Percentiles rank a stretch among this genome's conserved stretches.
Conservation (phyloP, 2,113 vertebrate genomes). For the Phylloscopus trochilus region DNA sequence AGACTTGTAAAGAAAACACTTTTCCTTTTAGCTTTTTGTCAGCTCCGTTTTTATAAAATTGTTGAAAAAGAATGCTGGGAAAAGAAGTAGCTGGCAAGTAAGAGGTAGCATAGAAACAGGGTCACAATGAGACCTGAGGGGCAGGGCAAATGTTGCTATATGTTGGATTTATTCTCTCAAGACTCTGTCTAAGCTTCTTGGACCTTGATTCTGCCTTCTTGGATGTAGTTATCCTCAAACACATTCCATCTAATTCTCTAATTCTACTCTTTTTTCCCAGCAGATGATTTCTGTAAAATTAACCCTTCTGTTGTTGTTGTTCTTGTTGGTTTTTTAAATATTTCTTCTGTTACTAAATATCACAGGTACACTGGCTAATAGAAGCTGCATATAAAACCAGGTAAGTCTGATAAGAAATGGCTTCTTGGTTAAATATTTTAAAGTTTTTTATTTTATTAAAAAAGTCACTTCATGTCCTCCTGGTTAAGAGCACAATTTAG, state of each 20-base stretch:
- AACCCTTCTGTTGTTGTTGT: not conserved
- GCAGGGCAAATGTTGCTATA: not conserved
- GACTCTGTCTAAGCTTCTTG: not conserved
- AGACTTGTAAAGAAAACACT: not conserved
- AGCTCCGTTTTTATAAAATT: not conserved
- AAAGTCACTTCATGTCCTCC: not conserved
- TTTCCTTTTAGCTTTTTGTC: not conserved
- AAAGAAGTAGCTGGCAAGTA: not conserved
- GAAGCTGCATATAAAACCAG: not conserved
- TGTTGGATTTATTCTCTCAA: not conserved
- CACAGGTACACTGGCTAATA: not conserved
- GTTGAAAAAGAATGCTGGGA: not conserved
- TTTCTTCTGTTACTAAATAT: not conserved
- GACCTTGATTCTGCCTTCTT: not conserved
- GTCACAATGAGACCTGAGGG: not conserved
- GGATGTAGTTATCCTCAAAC: not conserved
- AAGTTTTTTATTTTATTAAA: too few species aligned
- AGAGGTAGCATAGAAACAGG: not conserved
- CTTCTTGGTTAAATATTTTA: not conserved
- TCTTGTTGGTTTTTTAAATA: fast-evolving
- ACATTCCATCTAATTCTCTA: not conserved
- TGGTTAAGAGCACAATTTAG: not conserved
- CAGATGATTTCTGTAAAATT: not conserved
- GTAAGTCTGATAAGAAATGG: not conserved
- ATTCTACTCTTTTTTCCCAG: not conserved